Base-by-base conservation (phyloP, 2,797 vertebrate species). In the Potorous gilbertii region DNA sequence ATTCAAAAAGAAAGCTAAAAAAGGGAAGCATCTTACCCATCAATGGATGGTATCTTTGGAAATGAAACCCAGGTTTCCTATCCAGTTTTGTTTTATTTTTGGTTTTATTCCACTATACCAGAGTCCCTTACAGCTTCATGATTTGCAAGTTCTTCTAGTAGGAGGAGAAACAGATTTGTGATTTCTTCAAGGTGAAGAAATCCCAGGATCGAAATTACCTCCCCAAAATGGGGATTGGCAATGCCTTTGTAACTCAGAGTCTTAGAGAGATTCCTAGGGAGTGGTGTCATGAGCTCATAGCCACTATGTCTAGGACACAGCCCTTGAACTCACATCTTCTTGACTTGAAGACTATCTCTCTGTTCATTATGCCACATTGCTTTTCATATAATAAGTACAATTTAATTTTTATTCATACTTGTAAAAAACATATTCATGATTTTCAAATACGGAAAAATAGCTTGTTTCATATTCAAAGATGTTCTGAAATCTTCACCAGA, bases 391-490 rank as follows among this genome's bases (percentile, higher is more conserved):
- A 27, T 87, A 50, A 3, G 74, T 50, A 87, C 74, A 50, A 50
- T 27, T 87, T 27, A 87, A 87, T 87, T 87, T 87, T 46, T 81
- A 40, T 87, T 87, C 74, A 50, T 87, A 9, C 40, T 87, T 28
- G 24, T 27, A 50, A 87, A n/a, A 66, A 81, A 81, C 40, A 81
- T 81, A 28, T 27, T 87, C 74, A 87, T 50, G 74, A 87, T 87
- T 87, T 74, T 87, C 50, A 8, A 87, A 87, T 87, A 46, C 24
- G 21, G 50, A 46, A 81, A 87, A 87, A 87, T 27, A 46, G 92
- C 90, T 40, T 74, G 90, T 74, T 95, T 95, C 46, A 52, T 92
- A 92, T 91, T 55, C 95, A 90, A 90, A 95, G 91, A 54, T 11
- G 0, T 81, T 92, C 91, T 18, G 92, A 92, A 92, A 2, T 6